phyloP scores from a whole-genome alignment of 2,797 vertebrate species.

The Oceanodroma leucorhoa region DNA sequence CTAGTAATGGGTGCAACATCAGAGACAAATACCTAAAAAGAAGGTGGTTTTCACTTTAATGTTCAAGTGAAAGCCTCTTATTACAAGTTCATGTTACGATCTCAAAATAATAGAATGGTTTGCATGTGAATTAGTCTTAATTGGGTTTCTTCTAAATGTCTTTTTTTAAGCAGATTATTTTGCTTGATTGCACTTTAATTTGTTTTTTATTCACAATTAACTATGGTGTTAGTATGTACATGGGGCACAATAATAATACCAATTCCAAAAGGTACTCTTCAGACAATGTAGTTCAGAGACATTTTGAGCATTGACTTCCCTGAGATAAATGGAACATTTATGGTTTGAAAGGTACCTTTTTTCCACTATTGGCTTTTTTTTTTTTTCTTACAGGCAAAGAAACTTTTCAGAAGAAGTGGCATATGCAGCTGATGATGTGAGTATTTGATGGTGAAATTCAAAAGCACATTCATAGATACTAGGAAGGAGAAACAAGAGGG shows the following conservation, averaged over 20 bases:
- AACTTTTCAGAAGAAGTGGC: conserved; percentile 72
- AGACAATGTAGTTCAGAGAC: background rate
- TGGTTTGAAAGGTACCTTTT: background rate
- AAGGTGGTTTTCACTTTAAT: background rate
- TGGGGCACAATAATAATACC: background rate
- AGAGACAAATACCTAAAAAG: background rate
- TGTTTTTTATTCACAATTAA: background rate
- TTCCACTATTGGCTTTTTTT: background rate
- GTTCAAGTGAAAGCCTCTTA: background rate
- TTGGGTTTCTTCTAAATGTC: background rate
- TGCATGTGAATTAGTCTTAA: background rate
- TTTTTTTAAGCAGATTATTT: background rate
- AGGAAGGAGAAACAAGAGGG: background rate
- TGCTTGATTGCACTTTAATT: background rate
- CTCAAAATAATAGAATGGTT: background rate
- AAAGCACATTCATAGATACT: background rate
- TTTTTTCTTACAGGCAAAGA: conserved; percentile 57
- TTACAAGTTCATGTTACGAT: background rate
- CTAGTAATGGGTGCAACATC: background rate
- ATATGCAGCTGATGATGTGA: conserved; percentile 81
- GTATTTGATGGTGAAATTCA: conserved; percentile 49
- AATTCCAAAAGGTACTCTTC: background rate
- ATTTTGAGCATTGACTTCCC: background rate
- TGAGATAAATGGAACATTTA: background rate
- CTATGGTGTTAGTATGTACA: background rate